phyloP scores from a whole-genome alignment of 2,888 invertebrate species.

The Lasioglossum villosulum region DNA sequence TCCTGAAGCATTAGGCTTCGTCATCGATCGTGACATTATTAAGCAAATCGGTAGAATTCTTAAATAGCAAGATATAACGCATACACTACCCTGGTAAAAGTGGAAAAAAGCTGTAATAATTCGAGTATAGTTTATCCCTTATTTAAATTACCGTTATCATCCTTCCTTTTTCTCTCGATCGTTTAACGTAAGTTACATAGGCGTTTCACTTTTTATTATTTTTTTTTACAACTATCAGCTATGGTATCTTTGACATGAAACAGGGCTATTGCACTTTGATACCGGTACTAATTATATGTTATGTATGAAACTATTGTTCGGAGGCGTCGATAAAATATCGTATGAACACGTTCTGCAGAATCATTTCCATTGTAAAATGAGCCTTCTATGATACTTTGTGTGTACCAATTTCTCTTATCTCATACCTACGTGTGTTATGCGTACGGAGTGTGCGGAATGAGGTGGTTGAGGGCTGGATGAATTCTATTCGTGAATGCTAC shows the following conservation, averaged over 20 bases:
- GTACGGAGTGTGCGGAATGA: not conserved
- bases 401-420: constrained; percentile 35
- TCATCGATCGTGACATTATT: constrained; percentile 47
- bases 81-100: constrained; percentile 49
- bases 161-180: constrained; percentile 38
- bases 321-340: constrained; percentile 46
- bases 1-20: constrained; percentile 56
- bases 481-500: constrained; percentile 39
- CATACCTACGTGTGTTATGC: constrained; percentile 13
- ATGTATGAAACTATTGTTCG: constrained; percentile 54
- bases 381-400: constrained; percentile 29
- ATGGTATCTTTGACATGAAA: constrained; percentile 61
- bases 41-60: constrained; percentile 51
- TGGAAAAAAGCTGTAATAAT: constrained; percentile 51
- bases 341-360: constrained; percentile 56
- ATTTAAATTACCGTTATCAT: constrained; percentile 52
- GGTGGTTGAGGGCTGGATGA: not conserved
- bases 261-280: constrained; percentile 64
- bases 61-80: constrained; percentile 46
- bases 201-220: constrained; percentile 45
- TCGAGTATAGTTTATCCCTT: constrained; percentile 47
- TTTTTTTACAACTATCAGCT: constrained; percentile 56
- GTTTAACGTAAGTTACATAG: constrained; percentile 56
- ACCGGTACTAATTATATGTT: constrained; percentile 53
- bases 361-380: constrained; percentile 34